Base-by-base conservation (phyloP, 2,888 invertebrate species). In the Synanthedon tipuliformis region DNA sequence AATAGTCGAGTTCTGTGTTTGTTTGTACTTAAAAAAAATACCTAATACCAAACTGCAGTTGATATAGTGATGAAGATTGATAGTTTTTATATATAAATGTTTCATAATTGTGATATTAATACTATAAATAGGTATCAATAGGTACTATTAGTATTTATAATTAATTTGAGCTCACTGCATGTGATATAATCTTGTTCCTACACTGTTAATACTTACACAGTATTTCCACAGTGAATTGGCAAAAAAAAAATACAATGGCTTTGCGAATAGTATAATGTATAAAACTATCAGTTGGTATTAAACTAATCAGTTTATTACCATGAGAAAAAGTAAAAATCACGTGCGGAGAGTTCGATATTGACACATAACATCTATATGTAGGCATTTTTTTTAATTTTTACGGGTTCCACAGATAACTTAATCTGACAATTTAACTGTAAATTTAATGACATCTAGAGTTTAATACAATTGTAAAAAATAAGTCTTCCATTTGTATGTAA, bases 11-110 rank as follows among this genome's bases (percentile, higher is more conserved):
- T 67, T 77, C 69, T 73, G 64, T 65, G 69, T 77, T 79, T 65
- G 23, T 70, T 77, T 79, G 84, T 86, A 86, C 86, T 86, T 86
- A 85, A 84, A 70, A 23, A 18, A 23, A 66, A 70, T 68, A 72
- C 68, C 53, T 57, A 58, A 18, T 16, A 15, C 15, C 49, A 49
- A 59, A 57, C 12, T 45, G 23, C 52, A 54, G 53, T 52, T 66
- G 68, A 63, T 63, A 63, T 63, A 66, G 67, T 70, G 69, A 64
- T 64, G 65, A 59, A 61, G 65, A 61, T 68, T 69, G 62, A 68
- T 71, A 67, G 67, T 68, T 69, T 71, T 72, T 61, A 73, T 71
- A 49, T n/a, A n/a, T n/a, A n/a, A 12, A 15, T 49, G 13, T 68
- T 66, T 69, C 45, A 50, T 54, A 52, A 75, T 71, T 85, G 85